Evolutionary conservation across 1,140 invertebrate species (phyloP), one percentile per base, ranked within the genome.

Genomic region (Tetraneura akinire): DNA sequence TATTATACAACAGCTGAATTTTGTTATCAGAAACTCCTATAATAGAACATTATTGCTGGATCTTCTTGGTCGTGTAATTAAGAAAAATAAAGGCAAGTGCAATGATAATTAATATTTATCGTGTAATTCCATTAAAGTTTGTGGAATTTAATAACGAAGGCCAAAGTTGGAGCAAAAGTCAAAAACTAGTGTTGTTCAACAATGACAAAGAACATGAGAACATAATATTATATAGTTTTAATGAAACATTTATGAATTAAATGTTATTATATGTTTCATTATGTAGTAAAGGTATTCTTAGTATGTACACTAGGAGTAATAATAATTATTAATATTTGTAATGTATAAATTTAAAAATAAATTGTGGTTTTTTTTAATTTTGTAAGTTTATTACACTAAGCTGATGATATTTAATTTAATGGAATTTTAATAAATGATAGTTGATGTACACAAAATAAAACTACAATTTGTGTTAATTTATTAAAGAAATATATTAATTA

Each of bases 51-150:
- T 78, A 78, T 78, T 78, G 74, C 53, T 14, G 74, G 71, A 42
- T 51, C 32, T 55, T 42, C 21, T 60, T 55, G 74, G 53, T 23
- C 37, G 14, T 62, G 37, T 78, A 78, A 78, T 78, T 78, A 78
- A 78, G 74, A 78, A 78, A 76, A 78, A 78, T 55, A 78, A 78
- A 51, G 73, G 51, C 49, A 57, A 76, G 55, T 47, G 42, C 53
- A 60, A 62, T 45, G 37, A 78, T 78, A 78, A 78, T 78, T 78
- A 78, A 78, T 78, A 78, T 78, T 78, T 78, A 78, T 78, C 53
- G 55, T 47, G 42, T 60, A 78, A 78, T 78, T 78, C 74, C 74
- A 78, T 78, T 78, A 78, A 78, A 62, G 21, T 78, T 62, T 45
- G 37, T 5, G 74, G 74, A 78, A 78, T 78, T 78, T 78, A 78